These are phyloP conservation scores for Acanthis flammea DNA, from an alignment of 2,797 vertebrate genomes.

Conservation along the genomic window DNA sequence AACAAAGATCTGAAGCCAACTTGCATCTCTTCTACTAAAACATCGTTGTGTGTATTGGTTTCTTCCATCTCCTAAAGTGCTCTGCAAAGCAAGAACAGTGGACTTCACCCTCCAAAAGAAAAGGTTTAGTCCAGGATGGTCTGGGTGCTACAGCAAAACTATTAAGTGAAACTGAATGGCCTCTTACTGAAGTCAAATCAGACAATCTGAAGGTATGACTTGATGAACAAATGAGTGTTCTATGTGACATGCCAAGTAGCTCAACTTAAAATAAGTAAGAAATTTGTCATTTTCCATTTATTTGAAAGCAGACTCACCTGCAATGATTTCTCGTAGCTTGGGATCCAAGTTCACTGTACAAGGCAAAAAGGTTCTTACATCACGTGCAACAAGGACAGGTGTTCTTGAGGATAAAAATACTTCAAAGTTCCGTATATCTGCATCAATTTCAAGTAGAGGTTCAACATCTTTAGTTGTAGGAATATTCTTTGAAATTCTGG, in stretches of 20 bases:
- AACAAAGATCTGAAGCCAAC: neutral
- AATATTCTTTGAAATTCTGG: constrained; percentile 94
- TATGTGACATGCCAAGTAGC: neutral
- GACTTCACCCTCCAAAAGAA: neutral
- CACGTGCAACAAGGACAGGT: constrained; percentile 88
- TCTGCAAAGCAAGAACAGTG: neutral
- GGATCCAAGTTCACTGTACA: constrained; percentile 98
- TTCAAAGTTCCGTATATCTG: constrained; percentile 92
- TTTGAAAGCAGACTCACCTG: constrained; percentile 76
- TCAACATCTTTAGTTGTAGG: constrained; percentile 98
- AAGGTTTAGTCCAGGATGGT: neutral
- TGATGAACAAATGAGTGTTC: neutral
- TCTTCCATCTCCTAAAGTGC: neutral
- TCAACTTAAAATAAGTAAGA: neutral
- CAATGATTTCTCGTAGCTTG: constrained; percentile 95
- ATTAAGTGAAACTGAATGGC: neutral
- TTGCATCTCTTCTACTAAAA: neutral
- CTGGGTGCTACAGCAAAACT: neutral
- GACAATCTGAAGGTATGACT: neutral
- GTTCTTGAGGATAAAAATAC: constrained; percentile 96
- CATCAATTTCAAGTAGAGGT: constrained; percentile 96
- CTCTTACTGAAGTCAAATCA: neutral
- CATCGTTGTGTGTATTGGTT: neutral
- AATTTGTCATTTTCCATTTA: neutral
- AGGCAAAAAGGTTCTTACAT: constrained; percentile 92